phyloP scores from a whole-genome alignment of 2,113 vertebrate species.

The Phylloscopus trochilus region DNA sequence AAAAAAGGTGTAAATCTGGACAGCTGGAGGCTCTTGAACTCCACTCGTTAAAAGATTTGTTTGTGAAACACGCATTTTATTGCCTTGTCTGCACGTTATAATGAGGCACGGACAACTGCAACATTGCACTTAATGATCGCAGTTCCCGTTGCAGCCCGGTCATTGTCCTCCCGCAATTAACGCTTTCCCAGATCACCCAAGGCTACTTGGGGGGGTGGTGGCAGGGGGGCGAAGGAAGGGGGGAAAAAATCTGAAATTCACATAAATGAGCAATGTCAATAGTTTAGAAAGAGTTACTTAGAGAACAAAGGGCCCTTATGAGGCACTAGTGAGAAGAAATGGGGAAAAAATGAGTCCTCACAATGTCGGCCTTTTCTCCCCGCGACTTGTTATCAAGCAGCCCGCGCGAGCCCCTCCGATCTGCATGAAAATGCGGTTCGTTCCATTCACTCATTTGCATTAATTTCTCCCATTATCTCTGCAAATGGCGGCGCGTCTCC shows the following conservation, averaged over 20 bases:
- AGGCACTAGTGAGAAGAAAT: constrained; percentile 92
- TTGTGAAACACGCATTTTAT: constrained; percentile 91
- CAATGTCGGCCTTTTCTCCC: constrained; percentile 97
- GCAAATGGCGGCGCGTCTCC: constrained; percentile 96
- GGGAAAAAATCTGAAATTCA: constrained; percentile 85
- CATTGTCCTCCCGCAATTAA: constrained; percentile 90
- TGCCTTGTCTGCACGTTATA: constrained; percentile 85
- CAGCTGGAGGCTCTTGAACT: constrained; percentile 86
- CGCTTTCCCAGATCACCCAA: constrained; percentile 87
- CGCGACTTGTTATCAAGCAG: constrained; percentile 99
- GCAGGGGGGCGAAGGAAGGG: too few species aligned
- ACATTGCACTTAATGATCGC: constrained; percentile 93
- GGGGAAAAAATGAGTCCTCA: constrained; percentile 92
- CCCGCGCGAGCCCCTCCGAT: constrained; percentile 93
- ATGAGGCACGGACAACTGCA: constrained; percentile 92
- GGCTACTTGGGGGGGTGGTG: constrained; percentile 64
- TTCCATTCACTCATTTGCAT: constrained; percentile 99
- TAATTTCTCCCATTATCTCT: constrained; percentile 99
- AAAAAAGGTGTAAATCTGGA: constrained; percentile 78
- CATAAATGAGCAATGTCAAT: constrained; percentile 99
- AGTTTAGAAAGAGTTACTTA: constrained; percentile 98
- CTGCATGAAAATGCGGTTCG: constrained; percentile 99
- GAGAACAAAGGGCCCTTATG: constrained; percentile 97
- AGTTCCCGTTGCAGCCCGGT: constrained; percentile 79
- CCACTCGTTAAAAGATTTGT: constrained; percentile 86